These are phyloP conservation scores for Muntiacus reevesi DNA, from an alignment of 2,113 vertebrate genomes.

Conservation along the genomic window DNA sequence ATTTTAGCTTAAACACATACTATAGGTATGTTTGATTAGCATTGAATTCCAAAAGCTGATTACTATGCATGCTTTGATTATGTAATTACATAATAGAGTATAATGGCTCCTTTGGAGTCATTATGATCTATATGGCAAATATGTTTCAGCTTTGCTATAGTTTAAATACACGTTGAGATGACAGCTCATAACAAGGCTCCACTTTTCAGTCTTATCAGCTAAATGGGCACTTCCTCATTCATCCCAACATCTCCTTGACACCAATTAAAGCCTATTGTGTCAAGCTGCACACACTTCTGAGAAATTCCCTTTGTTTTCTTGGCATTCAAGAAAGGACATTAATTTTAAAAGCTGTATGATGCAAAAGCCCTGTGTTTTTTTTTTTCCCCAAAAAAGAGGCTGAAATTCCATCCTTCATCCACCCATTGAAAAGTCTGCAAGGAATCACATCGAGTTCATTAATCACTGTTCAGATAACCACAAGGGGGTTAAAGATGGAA, in stretches of 20 bases:
- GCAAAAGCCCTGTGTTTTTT: background rate
- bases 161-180: conserved; percentile 74
- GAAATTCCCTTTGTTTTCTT: conserved; percentile 69
- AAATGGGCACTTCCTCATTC: conserved; percentile 72
- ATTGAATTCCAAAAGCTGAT: conserved; percentile 69
- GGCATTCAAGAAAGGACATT: conserved; percentile 67
- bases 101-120: conserved; percentile 80
- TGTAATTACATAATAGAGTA: conserved; percentile 79
- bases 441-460: conserved; percentile 70
- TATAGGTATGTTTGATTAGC: conserved; percentile 79
- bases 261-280: conserved; percentile 76
- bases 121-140: conserved; percentile 79
- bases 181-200: conserved; percentile 69
- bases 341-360: conserved; percentile 68
- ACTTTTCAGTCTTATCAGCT: conserved; percentile 70
- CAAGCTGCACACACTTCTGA: conserved; percentile 54
- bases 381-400: background rate
- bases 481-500: conserved; percentile 72
- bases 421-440: conserved; percentile 62
- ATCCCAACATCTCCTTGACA: conserved; percentile 74
- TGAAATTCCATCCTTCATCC: conserved; percentile 60
- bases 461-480: conserved; percentile 68
- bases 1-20: conserved; percentile 71
- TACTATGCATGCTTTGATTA: conserved; percentile 71
- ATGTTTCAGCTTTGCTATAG: conserved; percentile 73